A percentile compares a stretch with the other conserved stretches of the same genome.
phyloP scores from a whole-genome alignment of 2,888 invertebrate genomes.

The Torymus tubicola region DNA sequence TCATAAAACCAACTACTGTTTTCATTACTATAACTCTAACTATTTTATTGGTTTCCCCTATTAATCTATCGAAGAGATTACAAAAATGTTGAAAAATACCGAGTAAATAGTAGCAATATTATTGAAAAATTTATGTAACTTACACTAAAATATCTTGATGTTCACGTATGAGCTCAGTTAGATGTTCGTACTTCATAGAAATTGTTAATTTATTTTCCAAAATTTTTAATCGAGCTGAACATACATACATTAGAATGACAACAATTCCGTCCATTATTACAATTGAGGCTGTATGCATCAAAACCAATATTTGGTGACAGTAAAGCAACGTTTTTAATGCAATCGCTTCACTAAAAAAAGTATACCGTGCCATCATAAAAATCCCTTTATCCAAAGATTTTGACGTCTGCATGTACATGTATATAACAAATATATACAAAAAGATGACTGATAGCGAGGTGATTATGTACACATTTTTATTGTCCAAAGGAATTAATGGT shows the following conservation, averaged over 20 bases:
- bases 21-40: too few species aligned
- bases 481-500: too few species aligned
- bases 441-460: too few species aligned
- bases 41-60: too few species aligned
- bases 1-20: too few species aligned
- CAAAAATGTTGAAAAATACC: too few species aligned
- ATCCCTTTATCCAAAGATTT: slow-evolving; percentile 7
- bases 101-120: too few species aligned
- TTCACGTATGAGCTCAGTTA: too few species aligned
- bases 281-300: slow-evolving; percentile 27
- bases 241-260: slow-evolving; percentile 30
- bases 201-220: slow-evolving; percentile 21
- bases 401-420: slow-evolving; percentile 23
- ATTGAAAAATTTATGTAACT: too few species aligned
- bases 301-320: slow-evolving; percentile 24
- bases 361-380: slow-evolving; percentile 27
- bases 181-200: too few species aligned
- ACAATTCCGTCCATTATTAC: slow-evolving; percentile 16
- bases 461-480: neutral
- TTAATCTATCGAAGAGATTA: too few species aligned
- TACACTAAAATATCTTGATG: too few species aligned
- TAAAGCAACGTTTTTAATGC: slow-evolving; percentile 12
- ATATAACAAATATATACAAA: slow-evolving; percentile 11
- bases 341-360: slow-evolving; percentile 13
- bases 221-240: slow-evolving; percentile 21